phyloP scores from a whole-genome alignment of 2,113 vertebrate species.

The Phalacrocorax aristotelis region DNA sequence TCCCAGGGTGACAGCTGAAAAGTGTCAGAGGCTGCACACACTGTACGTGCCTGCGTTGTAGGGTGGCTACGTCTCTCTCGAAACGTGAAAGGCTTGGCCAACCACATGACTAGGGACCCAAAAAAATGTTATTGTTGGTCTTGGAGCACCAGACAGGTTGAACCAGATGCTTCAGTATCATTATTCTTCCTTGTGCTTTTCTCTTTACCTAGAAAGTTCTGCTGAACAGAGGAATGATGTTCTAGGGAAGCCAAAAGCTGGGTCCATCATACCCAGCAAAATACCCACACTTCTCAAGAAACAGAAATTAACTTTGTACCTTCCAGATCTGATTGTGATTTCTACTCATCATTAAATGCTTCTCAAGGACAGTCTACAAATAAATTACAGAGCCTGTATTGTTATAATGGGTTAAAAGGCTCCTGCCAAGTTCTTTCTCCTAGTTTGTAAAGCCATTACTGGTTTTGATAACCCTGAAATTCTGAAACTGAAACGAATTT shows the following conservation, averaged over 20 bases:
- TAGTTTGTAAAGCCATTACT: not conserved
- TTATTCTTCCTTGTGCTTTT: not conserved
- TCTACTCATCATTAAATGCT: not conserved
- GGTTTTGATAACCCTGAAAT: not conserved
- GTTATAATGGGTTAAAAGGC: not conserved
- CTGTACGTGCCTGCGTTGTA: not conserved
- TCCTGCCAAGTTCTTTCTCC: not conserved
- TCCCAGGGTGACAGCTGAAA: not conserved
- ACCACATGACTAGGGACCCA: not conserved
- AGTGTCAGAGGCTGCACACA: not conserved
- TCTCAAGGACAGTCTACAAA: not conserved
- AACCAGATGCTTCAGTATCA: not conserved
- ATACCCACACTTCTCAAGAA: not conserved
- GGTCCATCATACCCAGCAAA: not conserved
- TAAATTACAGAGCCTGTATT: not conserved
- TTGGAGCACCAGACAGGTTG: not conserved
- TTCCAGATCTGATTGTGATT: not conserved
- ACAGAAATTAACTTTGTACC: not conserved
- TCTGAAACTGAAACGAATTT: not conserved
- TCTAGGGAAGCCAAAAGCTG: not conserved
- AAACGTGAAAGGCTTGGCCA: not conserved
- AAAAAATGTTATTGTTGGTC: not conserved
- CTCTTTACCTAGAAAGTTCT: not conserved
- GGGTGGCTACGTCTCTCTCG: not conserved
- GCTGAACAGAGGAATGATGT: not conserved